Evolutionary conservation across 1,140 invertebrate species (phyloP), one percentile per base, ranked within the genome.

Genomic region (Aplysia californica): DNA sequence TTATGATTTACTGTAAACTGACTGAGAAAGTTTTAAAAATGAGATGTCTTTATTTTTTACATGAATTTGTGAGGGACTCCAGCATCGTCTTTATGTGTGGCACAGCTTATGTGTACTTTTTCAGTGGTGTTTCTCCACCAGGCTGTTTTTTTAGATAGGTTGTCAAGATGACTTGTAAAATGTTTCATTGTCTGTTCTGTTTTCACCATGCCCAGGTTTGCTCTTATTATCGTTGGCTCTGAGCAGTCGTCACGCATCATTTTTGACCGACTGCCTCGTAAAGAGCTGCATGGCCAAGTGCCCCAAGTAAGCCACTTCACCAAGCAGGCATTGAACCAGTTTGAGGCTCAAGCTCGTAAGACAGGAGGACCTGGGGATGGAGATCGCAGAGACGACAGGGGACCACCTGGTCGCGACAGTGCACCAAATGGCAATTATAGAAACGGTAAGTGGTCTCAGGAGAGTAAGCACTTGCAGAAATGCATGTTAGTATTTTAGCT

Each of bases 301-400:
- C 97, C 97, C 1, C 93, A 97, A 68, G 97, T 99, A 41, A 98
- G 97, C 26, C 94, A 95, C 87, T 97, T 97, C 44, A 99, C 95
- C 72, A 98, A 98, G 91, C 95, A 97, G 89, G 95, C 95, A 75
- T 91, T 95, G 36, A 92, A 91, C 80, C 92, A 92, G 87, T 91
- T 93, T 86, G 92, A 93, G 81, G 90, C 88, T 65, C 87, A 89
- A 58, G 86, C 85, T 72, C 85, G 85, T 82, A 91, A 90, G 79
- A 76, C 76, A 41, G 88, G 83, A 33, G 83, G 83, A 36, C 81
- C 80, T 2, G 84, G 85, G 64, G 83, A 82, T 77, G 84, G 84
- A 71, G 78, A 81, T 44, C 36, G 61, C 41, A 59, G 74, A 58
- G 74, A 74, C 2, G 70, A 67, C 15, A 44, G 64, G 6, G 1